phyloP scores from a whole-genome alignment of 2,113 vertebrate genomes.

The Bos taurus region DNA sequence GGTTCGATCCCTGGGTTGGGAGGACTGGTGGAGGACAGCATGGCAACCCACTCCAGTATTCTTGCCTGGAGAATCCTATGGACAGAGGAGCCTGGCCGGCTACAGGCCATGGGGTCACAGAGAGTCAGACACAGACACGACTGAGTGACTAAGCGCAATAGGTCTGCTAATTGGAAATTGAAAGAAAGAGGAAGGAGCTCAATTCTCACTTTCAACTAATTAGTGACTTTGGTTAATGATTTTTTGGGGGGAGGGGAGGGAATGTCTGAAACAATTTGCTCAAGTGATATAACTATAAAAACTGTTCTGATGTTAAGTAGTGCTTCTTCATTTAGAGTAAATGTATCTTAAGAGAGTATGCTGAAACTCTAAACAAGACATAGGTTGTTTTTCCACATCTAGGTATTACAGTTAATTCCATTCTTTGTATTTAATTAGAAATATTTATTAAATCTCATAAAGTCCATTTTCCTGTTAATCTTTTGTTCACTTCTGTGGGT shows the following conservation, averaged over 20 bases:
- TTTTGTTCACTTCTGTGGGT: background rate
- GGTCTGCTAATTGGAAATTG: background rate
- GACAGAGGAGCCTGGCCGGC: rapidly evolving
- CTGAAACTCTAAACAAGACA: too few relatives aligned
- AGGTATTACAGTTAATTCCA: too few relatives aligned
- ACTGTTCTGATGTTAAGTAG: background rate
- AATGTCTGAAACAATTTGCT: background rate
- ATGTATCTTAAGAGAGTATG: background rate
- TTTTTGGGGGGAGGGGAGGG: rapidly evolving
- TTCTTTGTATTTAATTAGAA: too few relatives aligned
- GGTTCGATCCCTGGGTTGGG: too few relatives aligned
- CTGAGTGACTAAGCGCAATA: rapidly evolving
- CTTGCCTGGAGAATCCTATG: too few relatives aligned
- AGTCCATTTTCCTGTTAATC: background rate
- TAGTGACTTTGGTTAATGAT: background rate
- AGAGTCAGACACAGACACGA: too few relatives aligned
- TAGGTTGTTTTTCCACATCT: too few relatives aligned
- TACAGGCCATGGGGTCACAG: too few relatives aligned
- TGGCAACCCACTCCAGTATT: too few relatives aligned
- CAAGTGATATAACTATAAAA: background rate
- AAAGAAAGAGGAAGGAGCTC: background rate
- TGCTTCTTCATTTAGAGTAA: background rate
- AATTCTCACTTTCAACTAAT: background rate
- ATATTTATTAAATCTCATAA: too few relatives aligned
- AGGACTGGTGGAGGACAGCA: too few relatives aligned